These are phyloP conservation scores for Drosophila bifasciata DNA, from an alignment of 1,140 invertebrate species.

Conservation along the genomic window DNA sequence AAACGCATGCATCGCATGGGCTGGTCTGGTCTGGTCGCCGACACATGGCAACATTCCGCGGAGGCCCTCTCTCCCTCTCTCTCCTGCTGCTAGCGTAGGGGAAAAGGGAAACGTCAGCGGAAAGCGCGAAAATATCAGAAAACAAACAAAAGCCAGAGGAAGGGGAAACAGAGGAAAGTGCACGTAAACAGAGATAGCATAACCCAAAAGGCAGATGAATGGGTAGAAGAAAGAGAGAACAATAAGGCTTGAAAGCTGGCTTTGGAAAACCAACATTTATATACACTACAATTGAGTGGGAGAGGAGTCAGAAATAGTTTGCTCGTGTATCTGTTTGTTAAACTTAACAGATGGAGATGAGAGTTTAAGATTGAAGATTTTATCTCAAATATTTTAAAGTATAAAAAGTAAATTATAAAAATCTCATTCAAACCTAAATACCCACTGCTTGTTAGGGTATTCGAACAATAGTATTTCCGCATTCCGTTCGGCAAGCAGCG, in stretches of 20 bases:
- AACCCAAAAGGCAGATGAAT: conserved; percentile 25
- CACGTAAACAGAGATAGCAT: conserved; percentile 58
- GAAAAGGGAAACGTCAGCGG: conserved; percentile 36
- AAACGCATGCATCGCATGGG: conserved; percentile 43
- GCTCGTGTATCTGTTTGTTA: too few species aligned
- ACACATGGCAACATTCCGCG: conserved; percentile 44
- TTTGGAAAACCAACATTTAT: too few species aligned
- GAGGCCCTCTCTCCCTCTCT: conserved; percentile 54
- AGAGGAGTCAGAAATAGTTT: too few species aligned
- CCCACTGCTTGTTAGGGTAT: too few species aligned
- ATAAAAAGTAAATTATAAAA: too few species aligned
- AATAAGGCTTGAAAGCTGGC: conserved; percentile 11
- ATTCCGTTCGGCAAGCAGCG: conserved; percentile 51
- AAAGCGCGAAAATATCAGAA: conserved; percentile 51
- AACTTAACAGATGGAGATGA: too few species aligned
- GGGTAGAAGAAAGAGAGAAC: conserved; percentile 4
- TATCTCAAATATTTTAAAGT: too few species aligned
- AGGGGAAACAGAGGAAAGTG: conserved; percentile 60
- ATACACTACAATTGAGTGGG: too few species aligned
- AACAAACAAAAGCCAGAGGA: conserved; percentile 43
- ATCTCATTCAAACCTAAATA: too few species aligned
- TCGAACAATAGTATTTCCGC: conserved; percentile 66
- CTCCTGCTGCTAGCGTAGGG: conserved; percentile 45
- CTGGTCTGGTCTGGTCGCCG: not conserved
- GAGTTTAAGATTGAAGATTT: too few species aligned